Evolutionary conservation across 92 coral and sea anemone species (phyloP), one percentile per base, ranked within the genome.

Genomic region (Zoanthus sansibaricus): DNA sequence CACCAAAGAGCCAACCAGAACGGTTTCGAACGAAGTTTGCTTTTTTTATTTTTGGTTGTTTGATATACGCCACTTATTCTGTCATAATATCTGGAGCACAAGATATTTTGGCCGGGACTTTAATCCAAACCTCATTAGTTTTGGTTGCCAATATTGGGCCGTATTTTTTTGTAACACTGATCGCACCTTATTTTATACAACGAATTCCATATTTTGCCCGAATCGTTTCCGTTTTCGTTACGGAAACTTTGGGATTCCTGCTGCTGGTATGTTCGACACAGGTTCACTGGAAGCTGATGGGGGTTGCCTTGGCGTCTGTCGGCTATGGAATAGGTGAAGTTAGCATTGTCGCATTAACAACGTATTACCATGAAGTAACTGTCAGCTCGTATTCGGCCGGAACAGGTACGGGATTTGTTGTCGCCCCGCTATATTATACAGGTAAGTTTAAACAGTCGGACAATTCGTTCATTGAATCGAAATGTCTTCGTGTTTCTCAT

Each of bases 241-340:
- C 92, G 20, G 94, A 89, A 79, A 87, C 87, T 20, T 75, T 83
- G 21, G 98, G 95, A 1, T 93, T 94, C 59, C 84, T 92, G 21
- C 86, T 93, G 14, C 86, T 94, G 52, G 94, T 89, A 16, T 91
- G 90, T 55, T 84, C 94, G 42, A 84, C 82, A 62, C 89, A 91
- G 51, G 94, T 93, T 44, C 79, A 83, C 14, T 94, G 95, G 95
- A 94, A 94, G 54, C 78, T 94, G 18, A 83, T 93, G 45, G 98
- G 98, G n/a, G 90, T 94, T 2, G 96, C 91, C 31, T 64, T 94
- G 58, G 94, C 94, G 21, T 94, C 98, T 61, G 58, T 94, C 71
- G 98, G 98, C 17, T 93, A 88, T 46, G 98, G 98, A 48, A 87
- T 94, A 0, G 94, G 95, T 1, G 95, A 94, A 84, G 98, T 94